Conservation (phyloP, 2,888 invertebrate genomes). For the Nemurella pictetii region DNA sequence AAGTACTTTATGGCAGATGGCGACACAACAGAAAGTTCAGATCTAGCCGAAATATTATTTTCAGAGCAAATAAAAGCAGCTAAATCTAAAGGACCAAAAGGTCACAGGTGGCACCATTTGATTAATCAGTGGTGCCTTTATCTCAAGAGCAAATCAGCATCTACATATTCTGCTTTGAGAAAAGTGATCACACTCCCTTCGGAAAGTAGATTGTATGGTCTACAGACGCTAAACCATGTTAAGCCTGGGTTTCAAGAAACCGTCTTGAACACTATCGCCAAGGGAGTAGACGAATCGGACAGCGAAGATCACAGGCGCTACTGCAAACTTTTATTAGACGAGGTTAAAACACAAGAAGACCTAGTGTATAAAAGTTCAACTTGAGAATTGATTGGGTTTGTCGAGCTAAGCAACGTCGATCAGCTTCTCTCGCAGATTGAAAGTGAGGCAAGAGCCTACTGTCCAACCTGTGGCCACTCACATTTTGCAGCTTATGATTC, state of each 20-base stretch:
- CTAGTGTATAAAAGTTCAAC: neutral
- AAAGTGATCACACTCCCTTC: neutral
- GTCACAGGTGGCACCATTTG: constrained; percentile 1
- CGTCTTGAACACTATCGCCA: neutral
- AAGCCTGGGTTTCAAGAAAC: neutral
- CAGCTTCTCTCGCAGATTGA: neutral
- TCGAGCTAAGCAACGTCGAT: neutral
- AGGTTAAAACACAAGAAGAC: constrained; percentile 4
- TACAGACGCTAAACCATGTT: neutral
- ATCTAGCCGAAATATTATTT: neutral
- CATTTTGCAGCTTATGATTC: neutral
- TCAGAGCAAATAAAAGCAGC: neutral
- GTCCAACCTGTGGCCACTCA: neutral
- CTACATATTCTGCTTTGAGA: neutral
- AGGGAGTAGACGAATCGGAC: neutral
- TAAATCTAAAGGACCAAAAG: neutral
- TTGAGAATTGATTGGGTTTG: neutral
- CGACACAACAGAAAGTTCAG: neutral
- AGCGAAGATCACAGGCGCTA: constrained; percentile 1
- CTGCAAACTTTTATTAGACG: neutral
- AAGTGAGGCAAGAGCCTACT: neutral
- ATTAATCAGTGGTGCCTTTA: neutral
- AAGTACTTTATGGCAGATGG: neutral
- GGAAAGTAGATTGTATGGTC: constrained; percentile 1
- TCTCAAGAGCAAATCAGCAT: neutral